Base-by-base conservation (phyloP, 2,113 vertebrate species). In the Eclectus roratus region DNA sequence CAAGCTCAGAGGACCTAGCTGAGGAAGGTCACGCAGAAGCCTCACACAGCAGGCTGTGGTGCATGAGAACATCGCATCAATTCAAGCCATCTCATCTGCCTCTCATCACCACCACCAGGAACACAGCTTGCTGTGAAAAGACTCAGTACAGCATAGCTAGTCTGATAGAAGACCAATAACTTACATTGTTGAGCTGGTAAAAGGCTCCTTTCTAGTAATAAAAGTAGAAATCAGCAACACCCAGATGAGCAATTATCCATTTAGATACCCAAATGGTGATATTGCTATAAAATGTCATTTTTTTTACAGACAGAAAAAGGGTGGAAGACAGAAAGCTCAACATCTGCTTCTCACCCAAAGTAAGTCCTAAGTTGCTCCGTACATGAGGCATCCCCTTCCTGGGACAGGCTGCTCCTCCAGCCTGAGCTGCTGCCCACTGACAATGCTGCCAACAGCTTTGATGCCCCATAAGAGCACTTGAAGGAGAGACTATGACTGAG, bases 21-120 rank as follows among this genome's bases (percentile, higher is more conserved):
- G 66, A 46, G 18, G 18, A 53, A 43, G 29, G 29, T 33, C 52
- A 37, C 1, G 0, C 39, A 73, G 25, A 24, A 70, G 35, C 16
- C 2, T 1, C 31, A 10, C 25, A 10, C 1, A 1, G 47, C 43
- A 56, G 19, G 49, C 33, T 50, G 66, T 0, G 0, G 19, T 7
- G 46, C 39, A 43, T 0, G 0, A 60, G 35, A 37, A 28, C 0
- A 19, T 49, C 3, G 1, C 17, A 11, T 46, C 64, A 25, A 21
- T 17, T 16, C 24, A n/a, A 52, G 24, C 19, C n/a, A 29, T 23
- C 28, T 52, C 50, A 65, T 56, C 17, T 9, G 18, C 46, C 23
- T 56, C 53, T 27, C 41, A 5, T 19, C 17, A 23, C 44, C 74
- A 41, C 29, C 55, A 37, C 21, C 2, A 0, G 39, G 25, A 69